Evolutionary conservation across 2,797 vertebrate genomes (phyloP).

Genomic region (Anisognathus igniventris): DNA sequence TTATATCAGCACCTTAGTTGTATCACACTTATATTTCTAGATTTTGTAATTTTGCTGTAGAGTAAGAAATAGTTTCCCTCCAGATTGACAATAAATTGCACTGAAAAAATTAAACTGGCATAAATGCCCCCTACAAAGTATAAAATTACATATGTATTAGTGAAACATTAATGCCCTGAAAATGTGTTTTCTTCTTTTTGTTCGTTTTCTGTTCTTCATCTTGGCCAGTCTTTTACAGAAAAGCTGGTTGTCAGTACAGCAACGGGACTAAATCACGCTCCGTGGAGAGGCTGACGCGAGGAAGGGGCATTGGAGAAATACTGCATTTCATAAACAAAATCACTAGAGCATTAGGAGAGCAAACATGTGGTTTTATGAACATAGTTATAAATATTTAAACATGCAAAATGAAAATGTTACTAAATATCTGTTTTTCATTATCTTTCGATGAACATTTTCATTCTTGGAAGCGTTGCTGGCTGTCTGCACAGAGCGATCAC

Average conservation of each 20-base stretch:
- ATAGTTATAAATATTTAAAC: constrained; percentile 78
- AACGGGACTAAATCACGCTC: not conserved
- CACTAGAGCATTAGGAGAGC: constrained; percentile 57
- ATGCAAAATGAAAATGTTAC: constrained; percentile 77
- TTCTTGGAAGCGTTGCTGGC: constrained; percentile 61
- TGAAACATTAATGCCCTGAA: not conserved
- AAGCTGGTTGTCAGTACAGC: not conserved
- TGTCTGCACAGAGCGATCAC: constrained; percentile 41
- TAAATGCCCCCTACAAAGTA: not conserved
- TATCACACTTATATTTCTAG: not conserved
- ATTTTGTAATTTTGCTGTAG: not conserved
- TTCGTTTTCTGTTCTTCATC: constrained; percentile 47
- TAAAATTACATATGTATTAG: not conserved
- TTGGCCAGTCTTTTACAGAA: constrained; percentile 2
- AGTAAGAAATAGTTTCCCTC: not conserved
- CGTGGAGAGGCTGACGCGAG: constrained; percentile 37
- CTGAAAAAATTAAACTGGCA: not conserved
- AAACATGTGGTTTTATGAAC: constrained; percentile 73
- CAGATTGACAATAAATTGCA: not conserved
- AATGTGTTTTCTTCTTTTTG: constrained; percentile 1
- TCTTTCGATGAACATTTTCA: constrained; percentile 64
- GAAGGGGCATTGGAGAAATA: constrained; percentile 68
- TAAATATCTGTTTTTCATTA: constrained; percentile 74
- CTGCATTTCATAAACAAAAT: constrained; percentile 74
- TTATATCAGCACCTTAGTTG: not conserved